These are phyloP conservation scores for Metaphire vulgaris DNA, from an alignment of 1,140 invertebrate species.

Conservation along the genomic window DNA sequence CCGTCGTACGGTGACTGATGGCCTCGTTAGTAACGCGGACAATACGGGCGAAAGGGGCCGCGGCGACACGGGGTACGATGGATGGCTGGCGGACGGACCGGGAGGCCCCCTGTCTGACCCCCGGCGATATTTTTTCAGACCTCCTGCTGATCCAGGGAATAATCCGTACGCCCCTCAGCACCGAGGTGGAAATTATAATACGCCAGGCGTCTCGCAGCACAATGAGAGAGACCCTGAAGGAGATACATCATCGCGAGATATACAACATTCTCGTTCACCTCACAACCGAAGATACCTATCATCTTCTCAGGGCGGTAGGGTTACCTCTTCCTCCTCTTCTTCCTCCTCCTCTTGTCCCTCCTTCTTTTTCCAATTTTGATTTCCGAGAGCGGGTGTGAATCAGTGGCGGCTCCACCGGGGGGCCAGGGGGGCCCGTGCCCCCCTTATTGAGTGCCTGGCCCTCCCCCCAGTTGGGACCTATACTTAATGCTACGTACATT, in stretches of 20 bases:
- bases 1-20: no score
- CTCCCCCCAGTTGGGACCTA: no score
- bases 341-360: background rate
- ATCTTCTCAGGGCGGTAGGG: slow-evolving; percentile 17
- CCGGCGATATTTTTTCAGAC: slow-evolving; percentile 5
- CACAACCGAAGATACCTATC: slow-evolving; percentile 15
- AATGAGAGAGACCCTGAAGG: slow-evolving; percentile 28
- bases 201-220: slow-evolving; percentile 19
- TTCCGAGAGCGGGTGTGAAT: no score
- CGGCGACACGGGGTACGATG: no score
- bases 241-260: slow-evolving; percentile 15
- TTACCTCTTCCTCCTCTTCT: background rate
- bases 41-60: no score
- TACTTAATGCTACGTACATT: no score
- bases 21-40: no score
- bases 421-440: no score
- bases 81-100: no score
- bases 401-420: no score
- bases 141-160: slow-evolving; percentile 26
- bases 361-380: background rate
- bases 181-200: slow-evolving; percentile 21
- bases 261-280: slow-evolving; percentile 19
- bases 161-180: slow-evolving; percentile 20
- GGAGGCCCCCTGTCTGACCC: background rate
- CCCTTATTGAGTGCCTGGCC: no score